phyloP scores from a whole-genome alignment of 2,113 vertebrate species.

The Urocitellus parryii region DNA sequence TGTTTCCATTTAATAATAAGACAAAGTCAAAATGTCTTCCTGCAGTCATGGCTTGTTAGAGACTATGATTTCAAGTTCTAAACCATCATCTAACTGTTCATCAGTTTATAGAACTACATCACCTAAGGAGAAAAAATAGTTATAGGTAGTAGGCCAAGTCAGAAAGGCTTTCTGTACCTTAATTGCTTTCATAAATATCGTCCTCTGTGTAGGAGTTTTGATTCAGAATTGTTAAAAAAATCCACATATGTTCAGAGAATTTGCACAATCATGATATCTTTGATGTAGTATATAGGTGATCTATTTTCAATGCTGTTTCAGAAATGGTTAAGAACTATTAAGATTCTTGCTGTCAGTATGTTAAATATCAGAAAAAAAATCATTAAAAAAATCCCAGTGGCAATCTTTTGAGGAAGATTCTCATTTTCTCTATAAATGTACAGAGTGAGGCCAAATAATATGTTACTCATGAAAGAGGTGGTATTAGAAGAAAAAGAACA shows the following conservation, averaged over 20 bases:
- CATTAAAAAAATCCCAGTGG: not conserved
- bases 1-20: conserved; percentile 45
- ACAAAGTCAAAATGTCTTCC: not conserved
- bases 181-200: conserved; percentile 71
- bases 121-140: conserved; percentile 46
- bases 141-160: not conserved
- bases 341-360: not conserved
- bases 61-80: conserved; percentile 34
- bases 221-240: conserved; percentile 25
- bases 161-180: conserved; percentile 49
- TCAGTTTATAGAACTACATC: conserved; percentile 36
- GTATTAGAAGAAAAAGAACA: not conserved
- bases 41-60: not conserved
- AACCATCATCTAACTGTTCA: not conserved
- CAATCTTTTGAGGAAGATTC: conserved; percentile 35
- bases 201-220: conserved; percentile 51
- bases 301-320: conserved; percentile 48
- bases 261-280: conserved; percentile 14
- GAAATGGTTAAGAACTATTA: conserved; percentile 41
- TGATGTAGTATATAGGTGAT: not conserved
- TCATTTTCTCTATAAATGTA: not conserved
- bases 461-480: not conserved
- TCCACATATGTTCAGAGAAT: not conserved
- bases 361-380: conserved; percentile 42
- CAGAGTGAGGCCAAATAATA: conserved; percentile 2